These are phyloP conservation scores for Lathamus discolor DNA, from an alignment of 2,113 vertebrate genomes.

Conservation along the genomic window DNA sequence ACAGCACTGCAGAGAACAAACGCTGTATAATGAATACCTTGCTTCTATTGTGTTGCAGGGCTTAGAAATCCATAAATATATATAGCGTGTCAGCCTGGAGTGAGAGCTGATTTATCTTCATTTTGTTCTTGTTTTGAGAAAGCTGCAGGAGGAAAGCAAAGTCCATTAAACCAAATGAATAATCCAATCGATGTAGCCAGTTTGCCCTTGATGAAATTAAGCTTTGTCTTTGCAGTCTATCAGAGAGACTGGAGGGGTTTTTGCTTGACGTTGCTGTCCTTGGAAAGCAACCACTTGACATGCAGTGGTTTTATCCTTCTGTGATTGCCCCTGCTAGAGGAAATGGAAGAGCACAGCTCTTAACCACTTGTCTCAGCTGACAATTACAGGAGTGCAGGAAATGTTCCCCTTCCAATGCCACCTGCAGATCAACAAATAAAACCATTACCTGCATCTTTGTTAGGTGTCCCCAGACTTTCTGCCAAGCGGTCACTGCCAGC, in stretches of 20 bases:
- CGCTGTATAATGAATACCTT: not conserved
- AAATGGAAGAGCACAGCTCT: not conserved
- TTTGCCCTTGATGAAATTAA: conserved; percentile 62
- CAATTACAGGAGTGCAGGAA: not conserved
- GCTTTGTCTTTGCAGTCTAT: conserved; percentile 38
- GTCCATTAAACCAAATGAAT: conserved; percentile 60
- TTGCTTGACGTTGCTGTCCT: not conserved
- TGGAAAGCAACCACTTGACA: not conserved
- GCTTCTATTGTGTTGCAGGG: not conserved
- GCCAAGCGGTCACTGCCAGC: not conserved
- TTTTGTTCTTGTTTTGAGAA: conserved; percentile 41
- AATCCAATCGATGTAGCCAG: conserved; percentile 59
- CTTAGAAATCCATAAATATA: conserved; percentile 25
- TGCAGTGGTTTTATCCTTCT: not conserved
- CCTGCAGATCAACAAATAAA: not conserved
- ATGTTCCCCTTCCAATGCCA: not conserved
- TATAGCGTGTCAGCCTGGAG: conserved; percentile 9
- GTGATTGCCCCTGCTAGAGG: not conserved
- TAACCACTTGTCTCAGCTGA: not conserved
- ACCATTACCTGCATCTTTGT: not conserved
- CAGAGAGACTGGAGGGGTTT: not conserved
- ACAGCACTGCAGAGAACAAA: not conserved
- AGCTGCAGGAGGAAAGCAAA: conserved; percentile 54
- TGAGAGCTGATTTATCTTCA: conserved; percentile 50
- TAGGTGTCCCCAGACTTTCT: not conserved